These are phyloP conservation scores for Danionella cerebrum DNA, from an alignment of 2,113 vertebrate genomes.

Conservation along the genomic window DNA sequence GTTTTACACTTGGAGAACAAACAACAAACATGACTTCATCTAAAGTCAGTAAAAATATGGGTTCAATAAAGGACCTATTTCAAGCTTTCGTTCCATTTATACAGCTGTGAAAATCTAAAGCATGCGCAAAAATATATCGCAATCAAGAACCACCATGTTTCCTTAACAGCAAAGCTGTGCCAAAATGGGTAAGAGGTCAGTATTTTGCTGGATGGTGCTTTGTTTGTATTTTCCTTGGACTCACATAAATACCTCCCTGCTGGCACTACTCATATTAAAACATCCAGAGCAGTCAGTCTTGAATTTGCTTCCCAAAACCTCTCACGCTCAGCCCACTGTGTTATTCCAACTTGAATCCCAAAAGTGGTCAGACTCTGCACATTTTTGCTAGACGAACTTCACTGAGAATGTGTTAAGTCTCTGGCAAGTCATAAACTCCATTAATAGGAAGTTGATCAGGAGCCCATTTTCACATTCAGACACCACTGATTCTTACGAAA, in stretches of 20 bases:
- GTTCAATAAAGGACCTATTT: background rate
- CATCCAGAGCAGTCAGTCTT: background rate
- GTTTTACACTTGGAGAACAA: constrained; percentile 20
- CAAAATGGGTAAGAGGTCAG: background rate
- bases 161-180: background rate
- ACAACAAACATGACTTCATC: constrained; percentile 4
- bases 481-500: background rate
- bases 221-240: constrained; percentile 17
- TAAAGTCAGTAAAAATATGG: background rate
- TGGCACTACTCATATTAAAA: background rate
- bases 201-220: background rate
- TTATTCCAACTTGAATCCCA: too few species aligned
- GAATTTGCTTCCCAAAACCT: background rate
- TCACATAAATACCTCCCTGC: background rate
- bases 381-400: background rate
- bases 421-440: constrained; percentile 1
- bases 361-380: too few species aligned
- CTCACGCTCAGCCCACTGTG: too few species aligned
- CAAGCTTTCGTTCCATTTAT: constrained; percentile 3
- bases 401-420: background rate
- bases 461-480: background rate
- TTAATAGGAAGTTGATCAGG: background rate
- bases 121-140: background rate
- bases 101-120: constrained; percentile 14
- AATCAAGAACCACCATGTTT: background rate